Conservation (phyloP, 2,888 invertebrate species). For the Pristionchus entomophagus region DNA sequence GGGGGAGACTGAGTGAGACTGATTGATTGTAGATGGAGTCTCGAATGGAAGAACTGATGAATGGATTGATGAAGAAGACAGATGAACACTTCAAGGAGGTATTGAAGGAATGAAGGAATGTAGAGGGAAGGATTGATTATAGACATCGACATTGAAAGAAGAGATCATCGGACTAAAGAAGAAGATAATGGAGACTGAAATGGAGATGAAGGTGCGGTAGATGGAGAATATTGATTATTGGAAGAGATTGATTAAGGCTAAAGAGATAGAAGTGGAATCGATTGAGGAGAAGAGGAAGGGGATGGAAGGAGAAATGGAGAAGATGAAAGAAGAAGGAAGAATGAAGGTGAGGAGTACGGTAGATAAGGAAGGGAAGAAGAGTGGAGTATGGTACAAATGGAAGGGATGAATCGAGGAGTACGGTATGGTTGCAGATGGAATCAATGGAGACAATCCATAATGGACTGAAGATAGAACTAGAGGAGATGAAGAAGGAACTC, state of each 20-base stretch:
- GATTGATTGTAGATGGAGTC: not conserved
- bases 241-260: not conserved
- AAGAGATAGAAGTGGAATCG: not conserved
- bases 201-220: not conserved
- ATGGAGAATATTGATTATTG: not conserved
- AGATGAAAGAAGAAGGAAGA: slow-evolving; percentile 4
- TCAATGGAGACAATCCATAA: not conserved
- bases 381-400: too few species aligned
- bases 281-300: not conserved
- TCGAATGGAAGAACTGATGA: slow-evolving; percentile 8
- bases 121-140: not conserved
- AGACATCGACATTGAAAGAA: not conserved
- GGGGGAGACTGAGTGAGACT: not conserved
- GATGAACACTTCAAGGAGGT: not conserved
- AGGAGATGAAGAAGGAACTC: not conserved
- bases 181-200: not conserved
- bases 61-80: not conserved
- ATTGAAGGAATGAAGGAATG: not conserved
- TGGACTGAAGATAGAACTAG: not conserved
- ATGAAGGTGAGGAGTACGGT: not conserved
- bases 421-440: not conserved
- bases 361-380: too few species aligned
- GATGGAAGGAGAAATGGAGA: not conserved
- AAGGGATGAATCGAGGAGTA: not conserved
- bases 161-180: slow-evolving; percentile 4